phyloP scores from a whole-genome alignment of 23 tunicate species.

The Trididemnum nubilum region DNA sequence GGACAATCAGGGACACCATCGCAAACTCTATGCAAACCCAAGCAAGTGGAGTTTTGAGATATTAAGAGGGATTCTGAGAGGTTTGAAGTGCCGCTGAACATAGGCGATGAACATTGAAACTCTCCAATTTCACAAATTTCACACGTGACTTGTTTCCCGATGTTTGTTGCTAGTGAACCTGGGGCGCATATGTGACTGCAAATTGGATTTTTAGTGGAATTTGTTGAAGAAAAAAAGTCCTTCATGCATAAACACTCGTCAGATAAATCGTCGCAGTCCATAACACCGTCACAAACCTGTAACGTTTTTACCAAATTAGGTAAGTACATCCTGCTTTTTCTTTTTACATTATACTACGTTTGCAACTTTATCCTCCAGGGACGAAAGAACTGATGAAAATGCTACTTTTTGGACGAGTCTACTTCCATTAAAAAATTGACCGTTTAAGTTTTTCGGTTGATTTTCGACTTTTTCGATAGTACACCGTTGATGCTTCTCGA shows the following conservation, averaged over 20 bases:
- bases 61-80: not conserved
- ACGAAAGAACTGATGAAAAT: too few species aligned
- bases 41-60: not conserved
- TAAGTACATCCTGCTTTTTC: too few species aligned
- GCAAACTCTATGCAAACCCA: conserved; percentile 27
- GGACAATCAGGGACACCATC: conserved; percentile 70
- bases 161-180: not conserved
- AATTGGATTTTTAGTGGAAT: conserved; percentile 44
- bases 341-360: too few species aligned
- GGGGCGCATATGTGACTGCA: conserved; percentile 41
- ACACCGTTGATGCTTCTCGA: too few species aligned
- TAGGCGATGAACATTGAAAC: not conserved
- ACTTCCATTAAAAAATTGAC: too few species aligned
- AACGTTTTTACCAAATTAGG: too few species aligned
- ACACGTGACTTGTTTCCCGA: not conserved
- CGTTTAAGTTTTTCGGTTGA: too few species aligned
- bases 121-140: conserved; percentile 19
- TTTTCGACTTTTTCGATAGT: too few species aligned
- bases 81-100: not conserved
- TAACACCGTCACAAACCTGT: conserved; percentile 82
- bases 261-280: conserved; percentile 81
- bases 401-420: too few species aligned
- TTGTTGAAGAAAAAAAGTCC: not conserved
- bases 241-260: conserved; percentile 79
- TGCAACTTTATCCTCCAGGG: too few species aligned